Evolutionary conservation across 2,113 vertebrate species (phyloP).

Genomic region (Hyla sarda): DNA sequence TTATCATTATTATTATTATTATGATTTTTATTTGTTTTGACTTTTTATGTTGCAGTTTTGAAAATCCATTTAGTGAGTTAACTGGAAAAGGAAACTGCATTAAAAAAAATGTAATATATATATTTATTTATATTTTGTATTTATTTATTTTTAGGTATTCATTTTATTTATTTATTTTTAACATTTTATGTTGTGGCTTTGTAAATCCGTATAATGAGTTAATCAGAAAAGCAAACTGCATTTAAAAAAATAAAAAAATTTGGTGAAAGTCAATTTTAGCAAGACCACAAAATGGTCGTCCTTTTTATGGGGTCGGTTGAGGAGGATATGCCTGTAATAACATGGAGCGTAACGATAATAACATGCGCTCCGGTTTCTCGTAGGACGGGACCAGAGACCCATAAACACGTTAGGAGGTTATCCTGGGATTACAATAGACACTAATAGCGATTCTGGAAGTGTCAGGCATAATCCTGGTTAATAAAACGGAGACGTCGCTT

Average conservation of each 20-base stretch:
- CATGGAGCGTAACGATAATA: constrained; percentile 48
- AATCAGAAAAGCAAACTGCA: constrained; percentile 23
- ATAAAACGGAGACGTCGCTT: constrained; percentile 59
- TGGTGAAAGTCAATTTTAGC: constrained; percentile 5
- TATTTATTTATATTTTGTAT: too few species aligned
- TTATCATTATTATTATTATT: too few species aligned
- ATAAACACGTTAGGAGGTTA: constrained; percentile 54
- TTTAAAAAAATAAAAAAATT: constrained; percentile 1
- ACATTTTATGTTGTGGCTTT: constrained; percentile 8
- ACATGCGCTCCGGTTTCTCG: constrained; percentile 20
- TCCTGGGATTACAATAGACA: constrained; percentile 58
- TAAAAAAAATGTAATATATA: too few species aligned
- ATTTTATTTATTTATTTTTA: too few species aligned
- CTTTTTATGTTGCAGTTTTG: too few species aligned
- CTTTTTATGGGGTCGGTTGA: constrained; percentile 56
- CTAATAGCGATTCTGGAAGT: constrained; percentile 40
- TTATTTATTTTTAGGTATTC: too few species aligned
- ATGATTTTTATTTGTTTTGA: too few species aligned
- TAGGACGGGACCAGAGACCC: constrained; percentile 11
- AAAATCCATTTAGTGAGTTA: too few species aligned
- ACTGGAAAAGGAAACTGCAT: too few species aligned
- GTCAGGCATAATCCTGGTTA: constrained; percentile 53
- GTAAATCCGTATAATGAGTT: constrained; percentile 34
- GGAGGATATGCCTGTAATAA: constrained; percentile 61
- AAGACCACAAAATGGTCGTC: constrained; percentile 52